Conservation (phyloP, 2,113 vertebrate species). For the Tragulus kanchil region DNA sequence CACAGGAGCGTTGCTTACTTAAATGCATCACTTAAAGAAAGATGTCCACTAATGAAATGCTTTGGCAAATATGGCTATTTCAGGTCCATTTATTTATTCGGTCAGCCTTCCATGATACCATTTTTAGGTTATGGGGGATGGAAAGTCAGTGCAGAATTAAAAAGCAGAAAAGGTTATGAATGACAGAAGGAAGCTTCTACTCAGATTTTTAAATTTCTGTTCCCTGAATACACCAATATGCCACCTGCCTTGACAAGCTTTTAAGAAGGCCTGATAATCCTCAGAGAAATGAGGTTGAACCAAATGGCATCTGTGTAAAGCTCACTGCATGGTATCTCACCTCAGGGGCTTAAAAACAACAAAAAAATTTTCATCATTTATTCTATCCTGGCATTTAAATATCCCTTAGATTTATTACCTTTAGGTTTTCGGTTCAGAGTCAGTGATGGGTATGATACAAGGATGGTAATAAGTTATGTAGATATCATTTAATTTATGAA, state of each 20-base stretch:
- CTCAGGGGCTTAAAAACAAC: constrained; percentile 57
- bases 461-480: constrained; percentile 55
- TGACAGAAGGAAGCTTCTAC: background rate
- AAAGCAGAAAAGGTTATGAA: constrained; percentile 46
- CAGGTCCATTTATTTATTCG: constrained; percentile 76
- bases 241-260: constrained; percentile 45
- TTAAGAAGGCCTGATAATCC: constrained; percentile 18
- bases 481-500: constrained; percentile 69
- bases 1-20: constrained; percentile 75
- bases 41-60: constrained; percentile 78
- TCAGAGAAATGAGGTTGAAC: constrained; percentile 36
- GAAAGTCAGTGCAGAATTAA: constrained; percentile 14
- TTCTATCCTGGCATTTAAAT: constrained; percentile 56
- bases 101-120: constrained; percentile 35
- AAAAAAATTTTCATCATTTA: constrained; percentile 72
- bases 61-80: constrained; percentile 63
- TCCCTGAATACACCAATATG: background rate
- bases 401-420: constrained; percentile 32
- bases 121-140: too few relatives aligned
- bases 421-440: constrained; percentile 65
- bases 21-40: constrained; percentile 80
- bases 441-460: constrained; percentile 53
- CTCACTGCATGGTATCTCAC: constrained; percentile 12
- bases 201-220: constrained; percentile 31
- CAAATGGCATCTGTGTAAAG: background rate